Evolutionary conservation across 1,140 invertebrate genomes (phyloP).

Genomic region (Eupeodes corollae): DNA sequence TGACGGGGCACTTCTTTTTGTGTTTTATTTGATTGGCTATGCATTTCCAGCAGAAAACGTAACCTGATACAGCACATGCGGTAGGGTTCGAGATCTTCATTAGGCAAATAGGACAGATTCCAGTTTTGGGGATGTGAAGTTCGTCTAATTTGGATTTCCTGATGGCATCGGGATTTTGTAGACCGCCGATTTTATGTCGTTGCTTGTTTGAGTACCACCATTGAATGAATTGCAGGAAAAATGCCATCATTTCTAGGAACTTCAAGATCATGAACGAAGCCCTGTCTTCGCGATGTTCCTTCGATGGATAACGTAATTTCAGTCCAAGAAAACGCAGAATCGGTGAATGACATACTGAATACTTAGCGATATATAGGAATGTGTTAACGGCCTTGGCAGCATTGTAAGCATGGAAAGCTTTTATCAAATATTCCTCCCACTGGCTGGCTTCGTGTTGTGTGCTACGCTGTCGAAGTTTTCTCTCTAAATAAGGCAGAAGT

Average conservation of each 20-base stretch:
- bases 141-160: conserved; percentile 7
- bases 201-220: conserved; percentile 36
- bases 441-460: conserved; percentile 15
- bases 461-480: conserved; percentile 18
- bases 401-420: conserved; percentile 22
- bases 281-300: conserved; percentile 21
- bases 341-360: conserved; percentile 22
- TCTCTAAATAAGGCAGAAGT: conserved; percentile 23
- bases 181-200: conserved; percentile 22
- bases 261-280: conserved; percentile 28
- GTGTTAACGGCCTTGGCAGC: conserved; percentile 27
- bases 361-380: conserved; percentile 28
- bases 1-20: conserved; percentile 23
- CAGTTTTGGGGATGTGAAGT: conserved; percentile 8
- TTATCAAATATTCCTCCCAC: conserved; percentile 20
- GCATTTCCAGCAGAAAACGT: conserved; percentile 35
- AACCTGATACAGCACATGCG: conserved; percentile 29
- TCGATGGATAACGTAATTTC: conserved; percentile 22
- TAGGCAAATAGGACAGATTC: conserved; percentile 27
- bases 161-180: conserved; percentile 19
- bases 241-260: conserved; percentile 28
- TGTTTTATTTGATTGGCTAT: conserved; percentile 25
- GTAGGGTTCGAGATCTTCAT: conserved; percentile 23
- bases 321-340: conserved; percentile 19
- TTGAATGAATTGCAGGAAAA: conserved; percentile 34